A percentile compares a stretch with the other conserved stretches of the same genome.
These are phyloP conservation scores for Danio jaintianensis DNA, from an alignment of 2,797 vertebrate genomes.

Conservation along the genomic window DNA sequence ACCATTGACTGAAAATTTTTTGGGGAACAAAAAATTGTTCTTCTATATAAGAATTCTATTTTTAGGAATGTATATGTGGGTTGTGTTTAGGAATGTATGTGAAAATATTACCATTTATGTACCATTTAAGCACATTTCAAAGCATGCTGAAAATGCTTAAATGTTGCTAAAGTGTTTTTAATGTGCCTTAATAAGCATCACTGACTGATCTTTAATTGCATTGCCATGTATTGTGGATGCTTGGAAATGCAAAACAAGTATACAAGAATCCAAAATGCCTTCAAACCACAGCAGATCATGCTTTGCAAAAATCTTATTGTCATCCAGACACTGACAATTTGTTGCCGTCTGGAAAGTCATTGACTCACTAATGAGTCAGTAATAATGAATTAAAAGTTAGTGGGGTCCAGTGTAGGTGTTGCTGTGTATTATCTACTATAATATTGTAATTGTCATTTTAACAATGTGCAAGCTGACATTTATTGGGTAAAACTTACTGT, in stretches of 20 bases:
- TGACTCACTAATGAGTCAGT: conserved; percentile 54
- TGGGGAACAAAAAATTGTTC: too few species aligned
- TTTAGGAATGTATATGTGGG: too few species aligned
- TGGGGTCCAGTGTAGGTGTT: not conserved
- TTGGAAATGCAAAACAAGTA: conserved; percentile 4
- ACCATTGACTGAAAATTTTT: too few species aligned
- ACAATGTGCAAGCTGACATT: not conserved
- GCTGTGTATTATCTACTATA: not conserved
- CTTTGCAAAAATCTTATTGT: conserved; percentile 23
- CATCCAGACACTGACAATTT: conserved; percentile 49
- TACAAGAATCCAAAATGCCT: conserved; percentile 6
- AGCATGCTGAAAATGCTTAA: too few species aligned
- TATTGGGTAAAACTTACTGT: not conserved
- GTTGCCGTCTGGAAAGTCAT: conserved; percentile 51
- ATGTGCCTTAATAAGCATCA: not conserved
- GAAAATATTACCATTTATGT: too few species aligned
- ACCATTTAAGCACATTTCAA: too few species aligned
- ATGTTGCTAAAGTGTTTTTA: not conserved
- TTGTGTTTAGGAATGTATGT: too few species aligned
- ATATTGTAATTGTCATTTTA: not conserved
- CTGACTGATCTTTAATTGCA: conserved; percentile 9
- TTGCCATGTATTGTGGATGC: not conserved
- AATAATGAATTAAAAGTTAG: conserved; percentile 54
- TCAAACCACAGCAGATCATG: conserved; percentile 27
- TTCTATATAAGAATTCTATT: too few species aligned